Percentiles rank a stretch among this genome's conserved stretches.
Conservation (phyloP, 2,888 invertebrate species). For the Pantelozetes paolii region DNA sequence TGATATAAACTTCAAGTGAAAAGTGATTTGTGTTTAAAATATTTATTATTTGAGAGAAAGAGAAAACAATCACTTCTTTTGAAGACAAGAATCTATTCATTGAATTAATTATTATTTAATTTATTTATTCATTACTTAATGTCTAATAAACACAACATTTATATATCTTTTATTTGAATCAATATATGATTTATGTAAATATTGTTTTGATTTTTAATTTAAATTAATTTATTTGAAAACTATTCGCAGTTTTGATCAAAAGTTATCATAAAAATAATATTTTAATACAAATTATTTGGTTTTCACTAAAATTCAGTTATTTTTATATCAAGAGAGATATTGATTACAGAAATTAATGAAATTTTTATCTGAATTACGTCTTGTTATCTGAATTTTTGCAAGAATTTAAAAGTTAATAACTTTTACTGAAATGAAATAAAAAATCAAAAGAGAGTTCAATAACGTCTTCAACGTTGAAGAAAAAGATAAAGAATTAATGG, state of each 20-base stretch:
- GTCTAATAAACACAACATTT: too few relatives aligned
- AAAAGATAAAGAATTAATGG: slow-evolving; percentile 19
- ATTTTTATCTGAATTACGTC: background rate
- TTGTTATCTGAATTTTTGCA: background rate
- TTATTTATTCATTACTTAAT: too few relatives aligned
- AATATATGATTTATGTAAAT: too few relatives aligned
- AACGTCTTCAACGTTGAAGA: slow-evolving; percentile 2
- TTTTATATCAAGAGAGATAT: background rate
- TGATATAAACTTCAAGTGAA: background rate
- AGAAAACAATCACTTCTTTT: background rate
- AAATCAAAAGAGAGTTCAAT: background rate
- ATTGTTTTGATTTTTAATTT: too few relatives aligned
- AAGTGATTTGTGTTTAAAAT: background rate
- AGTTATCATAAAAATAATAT: too few relatives aligned
- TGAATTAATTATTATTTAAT: too few relatives aligned
- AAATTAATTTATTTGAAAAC: too few relatives aligned
- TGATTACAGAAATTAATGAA: background rate
- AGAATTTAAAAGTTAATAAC: background rate
- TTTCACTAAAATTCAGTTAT: too few relatives aligned
- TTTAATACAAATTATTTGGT: too few relatives aligned
- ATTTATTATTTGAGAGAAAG: background rate
- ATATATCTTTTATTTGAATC: too few relatives aligned
- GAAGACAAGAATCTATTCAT: background rate
- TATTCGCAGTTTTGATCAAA: too few relatives aligned
- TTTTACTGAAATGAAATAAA: background rate